These are phyloP conservation scores for Blastomussa wellsi DNA, from an alignment of 92 coral and sea anemone genomes.

Conservation along the genomic window DNA sequence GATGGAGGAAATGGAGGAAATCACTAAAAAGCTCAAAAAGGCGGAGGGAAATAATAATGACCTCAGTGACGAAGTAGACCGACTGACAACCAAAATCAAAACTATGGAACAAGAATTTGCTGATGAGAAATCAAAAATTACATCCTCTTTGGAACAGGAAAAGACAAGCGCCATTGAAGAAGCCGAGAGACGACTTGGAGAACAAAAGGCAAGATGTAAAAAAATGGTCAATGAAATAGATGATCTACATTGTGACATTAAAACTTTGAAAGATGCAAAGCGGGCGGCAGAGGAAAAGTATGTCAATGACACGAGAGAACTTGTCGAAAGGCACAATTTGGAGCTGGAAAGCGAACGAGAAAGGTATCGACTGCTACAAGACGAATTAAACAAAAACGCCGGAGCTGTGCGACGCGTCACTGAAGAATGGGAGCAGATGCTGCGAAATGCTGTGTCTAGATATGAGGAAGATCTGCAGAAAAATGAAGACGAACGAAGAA, in stretches of 20 bases:
- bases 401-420: constrained; percentile 58
- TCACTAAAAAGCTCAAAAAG: constrained; percentile 54
- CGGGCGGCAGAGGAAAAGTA: constrained; percentile 51
- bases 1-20: constrained; percentile 59
- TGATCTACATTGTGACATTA: constrained; percentile 38
- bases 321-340: constrained; percentile 32
- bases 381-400: constrained; percentile 53
- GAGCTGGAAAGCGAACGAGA: constrained; percentile 49
- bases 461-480: constrained; percentile 66
- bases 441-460: constrained; percentile 55
- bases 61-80: constrained; percentile 54
- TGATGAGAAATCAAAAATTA: constrained; percentile 49
- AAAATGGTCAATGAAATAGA: constrained; percentile 59
- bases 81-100: constrained; percentile 54
- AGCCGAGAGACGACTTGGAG: constrained; percentile 40
- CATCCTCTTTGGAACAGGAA: constrained; percentile 49
- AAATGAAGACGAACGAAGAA: constrained; percentile 56
- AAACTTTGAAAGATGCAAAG: constrained; percentile 33
- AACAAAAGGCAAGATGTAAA: constrained; percentile 51
- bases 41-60: constrained; percentile 48
- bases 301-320: constrained; percentile 46
- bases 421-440: constrained; percentile 76
- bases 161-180: constrained; percentile 31
- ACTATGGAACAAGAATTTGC: constrained; percentile 55
- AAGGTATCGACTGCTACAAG: constrained; percentile 46